These are phyloP conservation scores for Periphyllus acericola DNA, from an alignment of 2,888 invertebrate genomes.

Conservation along the genomic window DNA sequence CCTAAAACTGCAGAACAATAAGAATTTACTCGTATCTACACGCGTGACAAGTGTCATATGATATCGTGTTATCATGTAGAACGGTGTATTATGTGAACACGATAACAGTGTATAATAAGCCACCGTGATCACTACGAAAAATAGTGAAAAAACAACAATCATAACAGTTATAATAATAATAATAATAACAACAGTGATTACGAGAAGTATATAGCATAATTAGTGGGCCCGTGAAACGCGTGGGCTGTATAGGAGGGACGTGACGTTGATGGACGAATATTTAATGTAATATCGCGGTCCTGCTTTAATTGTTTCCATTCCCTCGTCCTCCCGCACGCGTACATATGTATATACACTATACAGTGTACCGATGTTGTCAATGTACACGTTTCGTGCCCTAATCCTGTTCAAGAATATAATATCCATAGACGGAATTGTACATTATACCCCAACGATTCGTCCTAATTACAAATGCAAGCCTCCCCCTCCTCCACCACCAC, in stretches of 20 bases:
- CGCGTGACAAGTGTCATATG: too few relatives aligned
- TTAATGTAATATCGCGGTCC: neutral
- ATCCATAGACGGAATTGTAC: neutral
- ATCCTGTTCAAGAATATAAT: constrained; percentile 19
- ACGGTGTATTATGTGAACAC: too few relatives aligned
- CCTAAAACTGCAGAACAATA: too few relatives aligned
- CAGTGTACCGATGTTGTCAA: neutral
- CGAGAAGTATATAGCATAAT: neutral
- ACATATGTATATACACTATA: too few relatives aligned
- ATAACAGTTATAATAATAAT: too few relatives aligned
- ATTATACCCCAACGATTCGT: constrained; percentile 13
- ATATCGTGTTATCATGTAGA: too few relatives aligned
- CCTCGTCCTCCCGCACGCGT: neutral
- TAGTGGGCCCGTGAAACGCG: neutral
- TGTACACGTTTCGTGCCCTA: neutral
- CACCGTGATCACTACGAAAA: too few relatives aligned
- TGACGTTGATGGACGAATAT: constrained; percentile 21
- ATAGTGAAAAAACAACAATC: too few relatives aligned
- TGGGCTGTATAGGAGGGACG: neutral
- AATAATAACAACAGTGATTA: neutral
- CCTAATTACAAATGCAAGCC: constrained; percentile 48
- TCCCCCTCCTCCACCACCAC: too few relatives aligned
- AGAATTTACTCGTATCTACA: too few relatives aligned
- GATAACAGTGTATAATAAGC: neutral
- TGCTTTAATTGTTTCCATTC: neutral